Percentiles rank a stretch among this genome's conserved stretches.
phyloP scores from a whole-genome alignment of 2,888 invertebrate species.

The Cosmopolites sordidus region DNA sequence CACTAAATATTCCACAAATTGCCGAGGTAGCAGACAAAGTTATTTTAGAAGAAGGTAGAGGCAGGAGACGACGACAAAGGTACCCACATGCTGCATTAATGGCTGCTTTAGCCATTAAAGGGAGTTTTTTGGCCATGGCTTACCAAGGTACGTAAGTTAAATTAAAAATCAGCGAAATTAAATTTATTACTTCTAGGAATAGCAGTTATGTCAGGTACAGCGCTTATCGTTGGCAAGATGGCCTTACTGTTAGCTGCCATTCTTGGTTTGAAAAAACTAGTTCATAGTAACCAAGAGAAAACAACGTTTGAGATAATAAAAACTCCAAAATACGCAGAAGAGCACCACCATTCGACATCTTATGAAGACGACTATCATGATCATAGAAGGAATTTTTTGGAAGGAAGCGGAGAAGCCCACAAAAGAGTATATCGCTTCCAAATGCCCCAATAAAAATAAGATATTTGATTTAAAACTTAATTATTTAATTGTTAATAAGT shows the following conservation, averaged over 20 bases:
- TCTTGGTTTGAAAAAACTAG: conserved; percentile 74
- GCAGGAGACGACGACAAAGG: conserved; percentile 3
- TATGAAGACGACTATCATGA: conserved; percentile 33
- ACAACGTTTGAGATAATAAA: conserved; percentile 83
- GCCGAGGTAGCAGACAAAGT: conserved; percentile 21
- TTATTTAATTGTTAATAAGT: no score
- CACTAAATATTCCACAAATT: conserved; percentile 42
- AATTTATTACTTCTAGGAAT: conserved; percentile 46
- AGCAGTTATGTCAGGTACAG: conserved; percentile 72
- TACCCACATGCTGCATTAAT: conserved; percentile 55
- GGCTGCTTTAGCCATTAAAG: conserved; percentile 66
- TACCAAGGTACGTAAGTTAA: conserved; percentile 52
- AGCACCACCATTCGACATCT: conserved; percentile 64
- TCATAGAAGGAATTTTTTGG: conserved; percentile 19
- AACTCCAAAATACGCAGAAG: conserved; percentile 76
- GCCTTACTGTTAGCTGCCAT: conserved; percentile 74
- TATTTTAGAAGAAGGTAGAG: conserved; percentile 51
- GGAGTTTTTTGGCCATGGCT: conserved; percentile 67
- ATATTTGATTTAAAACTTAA: not conserved
- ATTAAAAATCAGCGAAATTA: no score
- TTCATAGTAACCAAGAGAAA: conserved; percentile 67
- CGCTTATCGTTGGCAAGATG: conserved; percentile 77
- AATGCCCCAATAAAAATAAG: conserved; percentile 16
- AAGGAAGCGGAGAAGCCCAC: conserved; percentile 11
- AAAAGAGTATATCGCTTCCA: conserved; percentile 23